These are phyloP conservation scores for Dasyprocta punctata DNA, from an alignment of 2,113 vertebrate genomes.

Conservation along the genomic window DNA sequence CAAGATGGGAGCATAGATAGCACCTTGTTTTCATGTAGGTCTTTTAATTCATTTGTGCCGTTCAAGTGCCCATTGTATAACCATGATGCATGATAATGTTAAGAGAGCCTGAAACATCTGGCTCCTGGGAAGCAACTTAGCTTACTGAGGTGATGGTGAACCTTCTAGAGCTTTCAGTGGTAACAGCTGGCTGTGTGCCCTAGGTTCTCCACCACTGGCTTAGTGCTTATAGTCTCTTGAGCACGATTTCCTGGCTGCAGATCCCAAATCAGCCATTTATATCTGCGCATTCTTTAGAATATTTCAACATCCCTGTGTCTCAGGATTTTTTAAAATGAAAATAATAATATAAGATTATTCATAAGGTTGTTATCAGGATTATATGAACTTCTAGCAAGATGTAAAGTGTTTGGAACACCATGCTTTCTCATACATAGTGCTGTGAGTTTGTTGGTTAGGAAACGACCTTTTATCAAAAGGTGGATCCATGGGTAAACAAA, in stretches of 20 bases:
- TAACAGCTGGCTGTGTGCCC: background rate
- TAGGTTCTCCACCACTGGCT: background rate
- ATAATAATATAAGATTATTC: background rate
- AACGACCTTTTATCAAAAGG: background rate
- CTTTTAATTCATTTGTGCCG: conserved; percentile 37
- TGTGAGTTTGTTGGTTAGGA: background rate
- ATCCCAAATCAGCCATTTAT: background rate
- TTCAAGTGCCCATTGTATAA: background rate
- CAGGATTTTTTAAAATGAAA: background rate
- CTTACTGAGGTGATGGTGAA: background rate
- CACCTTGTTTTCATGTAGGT: background rate
- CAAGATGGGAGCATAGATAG: background rate
- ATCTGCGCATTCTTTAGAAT: background rate
- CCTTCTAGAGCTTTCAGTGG: background rate
- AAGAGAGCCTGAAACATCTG: background rate
- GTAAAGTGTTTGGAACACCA: background rate
- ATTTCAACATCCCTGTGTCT: background rate
- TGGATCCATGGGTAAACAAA: background rate
- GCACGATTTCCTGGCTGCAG: background rate
- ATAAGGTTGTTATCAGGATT: background rate
- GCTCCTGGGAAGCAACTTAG: background rate
- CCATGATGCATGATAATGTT: background rate
- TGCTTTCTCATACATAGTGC: background rate
- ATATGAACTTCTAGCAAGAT: background rate
- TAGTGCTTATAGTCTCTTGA: background rate